Conservation (phyloP, 2,888 invertebrate genomes). For the Drosophila aldrichi region DNA sequence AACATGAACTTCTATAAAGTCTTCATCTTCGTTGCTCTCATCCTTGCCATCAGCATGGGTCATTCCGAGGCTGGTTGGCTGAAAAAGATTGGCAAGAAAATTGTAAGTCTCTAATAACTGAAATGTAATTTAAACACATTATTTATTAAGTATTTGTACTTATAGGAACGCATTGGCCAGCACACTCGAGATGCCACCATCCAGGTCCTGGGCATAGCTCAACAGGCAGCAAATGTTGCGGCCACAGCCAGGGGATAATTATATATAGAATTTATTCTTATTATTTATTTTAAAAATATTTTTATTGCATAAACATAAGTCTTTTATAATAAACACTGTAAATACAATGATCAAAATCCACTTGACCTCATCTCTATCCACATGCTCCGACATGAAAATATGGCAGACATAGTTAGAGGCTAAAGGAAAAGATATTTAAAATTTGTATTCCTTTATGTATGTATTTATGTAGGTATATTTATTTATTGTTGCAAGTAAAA, state of each 20-base stretch:
- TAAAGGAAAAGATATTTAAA: background rate
- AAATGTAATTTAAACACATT: background rate
- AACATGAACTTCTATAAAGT: slow-evolving; percentile 63
- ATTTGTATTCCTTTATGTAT: too few relatives aligned
- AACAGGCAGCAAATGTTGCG: slow-evolving; percentile 75
- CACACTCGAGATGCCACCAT: slow-evolving; percentile 77
- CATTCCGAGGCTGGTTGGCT: slow-evolving; percentile 77
- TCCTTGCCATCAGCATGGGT: slow-evolving; percentile 65
- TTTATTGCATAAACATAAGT: background rate
- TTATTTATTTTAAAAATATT: background rate
- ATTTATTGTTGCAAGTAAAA: too few relatives aligned
- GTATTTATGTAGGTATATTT: too few relatives aligned
- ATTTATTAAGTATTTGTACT: background rate
- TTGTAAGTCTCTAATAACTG: too few relatives aligned
- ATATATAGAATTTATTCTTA: too few relatives aligned
- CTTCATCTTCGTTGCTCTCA: too few relatives aligned
- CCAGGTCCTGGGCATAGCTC: slow-evolving; percentile 67
- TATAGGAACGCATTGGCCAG: slow-evolving; percentile 72
- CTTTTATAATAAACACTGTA: background rate
- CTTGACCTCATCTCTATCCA: too few relatives aligned
- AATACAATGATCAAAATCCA: background rate
- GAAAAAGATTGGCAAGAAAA: slow-evolving; percentile 16
- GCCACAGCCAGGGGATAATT: slow-evolving; percentile 61
- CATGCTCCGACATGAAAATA: too few relatives aligned
- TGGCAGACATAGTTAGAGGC: slow-evolving; percentile 63